Percentiles rank a stretch among this genome's conserved stretches.
Evolutionary conservation across 2,113 vertebrate genomes (phyloP).

Genomic region (Microcebus lehilahytsara): DNA sequence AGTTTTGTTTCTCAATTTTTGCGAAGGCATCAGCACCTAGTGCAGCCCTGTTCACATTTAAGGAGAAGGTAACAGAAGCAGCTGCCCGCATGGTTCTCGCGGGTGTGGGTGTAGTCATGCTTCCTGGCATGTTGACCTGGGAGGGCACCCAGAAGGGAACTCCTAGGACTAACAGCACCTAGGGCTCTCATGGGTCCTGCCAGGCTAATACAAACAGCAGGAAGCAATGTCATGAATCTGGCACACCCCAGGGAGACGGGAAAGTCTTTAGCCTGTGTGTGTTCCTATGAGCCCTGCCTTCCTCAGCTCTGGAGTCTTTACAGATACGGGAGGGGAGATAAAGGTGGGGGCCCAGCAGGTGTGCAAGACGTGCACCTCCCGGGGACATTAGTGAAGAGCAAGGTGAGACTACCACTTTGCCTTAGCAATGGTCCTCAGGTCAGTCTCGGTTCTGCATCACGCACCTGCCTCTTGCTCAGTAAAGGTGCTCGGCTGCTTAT

Average conservation of each 20-base stretch:
- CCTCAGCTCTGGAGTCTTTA: not conserved
- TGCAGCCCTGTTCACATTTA: not conserved
- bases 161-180: accelerated
- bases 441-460: accelerated
- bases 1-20: not conserved
- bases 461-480: not conserved
- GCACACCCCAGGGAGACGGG: not conserved
- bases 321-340: accelerated
- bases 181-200: accelerated
- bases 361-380: too few species aligned
- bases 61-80: not conserved
- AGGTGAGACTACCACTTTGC: not conserved
- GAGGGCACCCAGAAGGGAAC: accelerated
- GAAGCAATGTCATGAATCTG: not conserved
- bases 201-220: too few species aligned
- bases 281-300: not conserved
- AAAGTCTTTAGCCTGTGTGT: too few species aligned
- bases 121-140: not conserved
- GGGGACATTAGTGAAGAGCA: not conserved
- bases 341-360: too few species aligned
- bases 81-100: accelerated
- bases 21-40: not conserved
- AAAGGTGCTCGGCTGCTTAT: not conserved
- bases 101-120: accelerated
- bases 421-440: accelerated